Conservation (phyloP, 2,797 vertebrate genomes). For the Scleropages formosus region DNA sequence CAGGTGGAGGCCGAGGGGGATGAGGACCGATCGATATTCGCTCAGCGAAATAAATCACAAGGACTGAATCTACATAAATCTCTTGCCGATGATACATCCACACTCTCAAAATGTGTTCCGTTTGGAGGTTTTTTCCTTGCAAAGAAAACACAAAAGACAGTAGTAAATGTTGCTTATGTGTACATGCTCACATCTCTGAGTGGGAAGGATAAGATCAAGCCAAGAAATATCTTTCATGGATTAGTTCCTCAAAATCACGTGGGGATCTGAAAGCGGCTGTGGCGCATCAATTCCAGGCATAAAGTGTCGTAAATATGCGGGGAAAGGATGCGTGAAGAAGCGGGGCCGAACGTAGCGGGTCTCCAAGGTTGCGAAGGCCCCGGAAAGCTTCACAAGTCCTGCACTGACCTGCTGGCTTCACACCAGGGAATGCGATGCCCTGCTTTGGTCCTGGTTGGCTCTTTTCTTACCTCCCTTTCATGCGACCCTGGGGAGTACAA, state of each 20-base stretch:
- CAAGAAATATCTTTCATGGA: not conserved
- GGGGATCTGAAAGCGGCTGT: not conserved
- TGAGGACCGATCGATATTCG: slow-evolving; percentile 8
- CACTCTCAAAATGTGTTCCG: not conserved
- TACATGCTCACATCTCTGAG: not conserved
- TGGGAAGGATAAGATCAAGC: not conserved
- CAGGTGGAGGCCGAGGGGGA: not conserved
- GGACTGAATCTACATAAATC: slow-evolving; percentile 9
- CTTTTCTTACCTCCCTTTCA: not conserved
- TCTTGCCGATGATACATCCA: slow-evolving; percentile 20
- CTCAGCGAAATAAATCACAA: slow-evolving; percentile 17
- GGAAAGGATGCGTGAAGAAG: not conserved
- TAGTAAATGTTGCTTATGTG: not conserved
- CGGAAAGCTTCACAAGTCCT: not conserved
- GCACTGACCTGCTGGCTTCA: too few relatives aligned
- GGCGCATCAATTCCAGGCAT: not conserved
- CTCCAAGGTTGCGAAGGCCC: not conserved
- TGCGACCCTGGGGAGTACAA: not conserved
- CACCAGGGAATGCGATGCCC: not conserved
- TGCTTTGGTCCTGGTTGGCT: not conserved
- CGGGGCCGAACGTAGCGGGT: not conserved
- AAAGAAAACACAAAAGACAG: not conserved
- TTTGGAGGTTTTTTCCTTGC: slow-evolving; percentile 17
- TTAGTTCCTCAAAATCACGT: not conserved
- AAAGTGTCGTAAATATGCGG: slow-evolving; percentile 12